Percentiles rank a stretch among this genome's conserved stretches.
Conservation (phyloP, 2,113 vertebrate species). For the Ginglymostoma cirratum region DNA sequence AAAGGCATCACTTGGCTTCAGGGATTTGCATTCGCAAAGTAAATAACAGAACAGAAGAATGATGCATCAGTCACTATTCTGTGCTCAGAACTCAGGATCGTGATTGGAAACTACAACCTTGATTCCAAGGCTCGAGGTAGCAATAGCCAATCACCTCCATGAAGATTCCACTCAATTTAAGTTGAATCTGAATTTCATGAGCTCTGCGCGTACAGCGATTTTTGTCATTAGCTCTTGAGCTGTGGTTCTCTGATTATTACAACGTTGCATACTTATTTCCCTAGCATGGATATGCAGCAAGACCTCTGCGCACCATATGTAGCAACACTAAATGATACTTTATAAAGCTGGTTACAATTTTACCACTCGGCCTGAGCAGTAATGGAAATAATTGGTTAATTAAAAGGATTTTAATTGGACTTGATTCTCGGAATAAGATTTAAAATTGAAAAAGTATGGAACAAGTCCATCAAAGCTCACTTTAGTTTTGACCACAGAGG, state of each 20-base stretch:
- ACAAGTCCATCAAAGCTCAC: not conserved
- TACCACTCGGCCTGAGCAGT: not conserved
- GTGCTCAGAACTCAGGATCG: not conserved
- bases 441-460: not conserved
- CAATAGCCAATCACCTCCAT: not conserved
- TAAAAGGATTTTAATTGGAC: not conserved
- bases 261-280: not conserved
- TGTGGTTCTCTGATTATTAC: not conserved
- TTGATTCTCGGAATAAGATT: not conserved
- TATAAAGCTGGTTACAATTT: not conserved
- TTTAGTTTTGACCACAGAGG: no score
- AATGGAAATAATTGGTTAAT: not conserved
- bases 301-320: not conserved
- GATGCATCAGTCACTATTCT: not conserved
- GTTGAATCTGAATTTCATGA: not conserved
- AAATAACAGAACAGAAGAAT: no score
- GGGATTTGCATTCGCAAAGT: no score
- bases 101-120: not conserved
- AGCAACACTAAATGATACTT: not conserved
- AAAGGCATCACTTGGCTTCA: no score
- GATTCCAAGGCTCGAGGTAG: not conserved
- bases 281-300: not conserved
- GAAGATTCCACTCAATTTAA: not conserved
- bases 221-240: not conserved
- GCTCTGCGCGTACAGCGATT: not conserved